Base-by-base conservation (phyloP, 2,113 vertebrate species). In the Petaurus breviceps region DNA sequence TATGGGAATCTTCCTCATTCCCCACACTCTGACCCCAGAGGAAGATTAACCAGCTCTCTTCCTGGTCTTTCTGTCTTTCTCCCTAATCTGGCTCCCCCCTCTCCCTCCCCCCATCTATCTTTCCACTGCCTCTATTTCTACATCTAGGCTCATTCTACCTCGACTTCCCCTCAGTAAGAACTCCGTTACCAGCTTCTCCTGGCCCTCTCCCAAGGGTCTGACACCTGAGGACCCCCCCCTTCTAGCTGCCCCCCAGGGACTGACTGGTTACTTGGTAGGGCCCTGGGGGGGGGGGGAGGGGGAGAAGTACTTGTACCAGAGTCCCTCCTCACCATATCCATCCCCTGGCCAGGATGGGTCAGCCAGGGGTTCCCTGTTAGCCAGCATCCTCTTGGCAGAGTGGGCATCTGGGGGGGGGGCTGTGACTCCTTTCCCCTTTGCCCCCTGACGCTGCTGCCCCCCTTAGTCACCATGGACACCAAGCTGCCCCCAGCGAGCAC, bases 401-500 rank as follows among this genome's bases (percentile, higher is more conserved):
- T 95, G 57, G 97, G 96, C 95, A 90, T 51, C 92, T 94, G 61
- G 91, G 61, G 93, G 24, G 23, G 57, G 91, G 92, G 49, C 97
- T 97, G 95, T 98, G 98, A 97, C 95, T 43, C 23, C 95, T 91
- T 94, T 93, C 91, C 92, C 90, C 53, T 28, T 28, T 31, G 55
- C 57, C 57, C 55, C 57, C 57, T 12, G 31, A 55, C n/a, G 51
- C 49, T 50, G 50, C 95, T 7, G 26, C 94, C 94, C 37, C 55
- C 89, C 22, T 93, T 95, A 95, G 95, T 93, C 50, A 97, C 96
- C 97, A 98, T 98, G 98, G 98, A 98, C 97, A 99, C 99, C 89
- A 99, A 99, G 98, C 98, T 99, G 96, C 99, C 99, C 11, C 99
- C 99, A 1, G 99, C 99, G 25, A 99, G 99, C 94, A 99, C 99